phyloP scores from a whole-genome alignment of 2,797 vertebrate species.

The Coregonus suidteri region DNA sequence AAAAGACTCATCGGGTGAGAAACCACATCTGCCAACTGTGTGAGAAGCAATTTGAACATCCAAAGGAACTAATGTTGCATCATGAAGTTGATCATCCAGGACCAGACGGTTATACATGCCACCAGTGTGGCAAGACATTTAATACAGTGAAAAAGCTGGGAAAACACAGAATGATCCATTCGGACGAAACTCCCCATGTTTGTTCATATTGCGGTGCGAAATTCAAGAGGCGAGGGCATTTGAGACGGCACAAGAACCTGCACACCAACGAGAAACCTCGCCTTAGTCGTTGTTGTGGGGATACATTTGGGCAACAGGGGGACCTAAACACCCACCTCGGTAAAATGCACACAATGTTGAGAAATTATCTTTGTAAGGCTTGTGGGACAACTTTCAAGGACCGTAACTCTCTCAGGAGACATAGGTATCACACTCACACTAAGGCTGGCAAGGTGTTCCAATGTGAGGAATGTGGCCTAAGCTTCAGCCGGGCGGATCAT shows the following conservation, averaged over 20 bases:
- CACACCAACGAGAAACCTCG: conserved; percentile 1
- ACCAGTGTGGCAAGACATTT: not conserved
- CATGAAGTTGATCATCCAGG: conserved; percentile 1
- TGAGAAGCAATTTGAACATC: not conserved
- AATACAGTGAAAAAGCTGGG: not conserved
- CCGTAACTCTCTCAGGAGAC: not conserved
- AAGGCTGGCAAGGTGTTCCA: not conserved
- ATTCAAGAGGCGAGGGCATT: not conserved
- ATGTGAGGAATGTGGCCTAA: not conserved
- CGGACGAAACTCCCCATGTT: not conserved
- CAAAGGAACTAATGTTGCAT: not conserved
- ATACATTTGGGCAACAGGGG: not conserved
- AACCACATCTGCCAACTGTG: not conserved
- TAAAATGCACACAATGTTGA: not conserved
- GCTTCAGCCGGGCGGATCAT: not conserved
- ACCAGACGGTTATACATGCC: not conserved
- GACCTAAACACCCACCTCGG: not conserved
- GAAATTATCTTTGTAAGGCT: not conserved
- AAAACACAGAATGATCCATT: conserved; percentile 3
- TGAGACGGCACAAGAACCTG: not conserved
- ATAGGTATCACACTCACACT: not conserved
- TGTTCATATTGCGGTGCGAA: not conserved
- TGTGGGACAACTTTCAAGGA: conserved; percentile 1
- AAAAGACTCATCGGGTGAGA: not conserved
- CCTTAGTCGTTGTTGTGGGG: not conserved